phyloP scores from a whole-genome alignment of 2,113 vertebrate genomes.

The Vidua macroura region DNA sequence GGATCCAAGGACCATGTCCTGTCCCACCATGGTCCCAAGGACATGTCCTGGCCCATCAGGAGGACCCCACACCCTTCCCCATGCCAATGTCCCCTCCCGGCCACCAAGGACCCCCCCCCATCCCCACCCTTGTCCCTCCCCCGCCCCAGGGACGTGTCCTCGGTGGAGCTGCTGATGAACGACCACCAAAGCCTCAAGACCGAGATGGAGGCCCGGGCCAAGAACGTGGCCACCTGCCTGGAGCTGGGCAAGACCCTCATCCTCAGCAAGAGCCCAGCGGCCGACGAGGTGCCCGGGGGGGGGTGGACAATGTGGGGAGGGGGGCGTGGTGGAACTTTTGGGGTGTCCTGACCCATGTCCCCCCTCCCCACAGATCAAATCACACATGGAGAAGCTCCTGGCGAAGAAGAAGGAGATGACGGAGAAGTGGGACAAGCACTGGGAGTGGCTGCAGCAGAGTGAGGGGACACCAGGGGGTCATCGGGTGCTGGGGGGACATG shows the following conservation, averaged over 20 bases:
- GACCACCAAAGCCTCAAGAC: slow-evolving; percentile 93
- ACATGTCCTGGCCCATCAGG: rapidly evolving
- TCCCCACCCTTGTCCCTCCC: neutral
- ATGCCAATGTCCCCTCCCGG: neutral
- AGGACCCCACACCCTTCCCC: neutral
- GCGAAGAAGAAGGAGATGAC: slow-evolving; percentile 85
- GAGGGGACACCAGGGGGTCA: slow-evolving; percentile 26
- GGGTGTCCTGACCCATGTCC: neutral
- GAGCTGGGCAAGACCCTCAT: slow-evolving; percentile 90
- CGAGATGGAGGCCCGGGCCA: slow-evolving; percentile 84
- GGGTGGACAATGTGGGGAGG: rapidly evolving
- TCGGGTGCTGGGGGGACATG: too few species aligned
- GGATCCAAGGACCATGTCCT: neutral
- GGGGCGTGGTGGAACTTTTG: rapidly evolving
- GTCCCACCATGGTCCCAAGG: neutral
- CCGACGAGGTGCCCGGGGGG: slow-evolving; percentile 79
- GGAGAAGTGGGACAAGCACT: slow-evolving; percentile 93
- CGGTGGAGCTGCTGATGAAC: slow-evolving; percentile 93
- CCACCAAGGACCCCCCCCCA: neutral
- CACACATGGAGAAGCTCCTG: slow-evolving; percentile 86
- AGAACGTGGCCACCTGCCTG: slow-evolving; percentile 81
- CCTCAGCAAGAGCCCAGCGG: slow-evolving; percentile 83
- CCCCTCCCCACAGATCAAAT: slow-evolving; percentile 77
- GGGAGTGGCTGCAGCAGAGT: slow-evolving; percentile 93
- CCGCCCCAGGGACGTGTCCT: slow-evolving; percentile 85